Evolutionary conservation across 2,797 vertebrate species (phyloP).

Genomic region (Spatula clypeata): DNA sequence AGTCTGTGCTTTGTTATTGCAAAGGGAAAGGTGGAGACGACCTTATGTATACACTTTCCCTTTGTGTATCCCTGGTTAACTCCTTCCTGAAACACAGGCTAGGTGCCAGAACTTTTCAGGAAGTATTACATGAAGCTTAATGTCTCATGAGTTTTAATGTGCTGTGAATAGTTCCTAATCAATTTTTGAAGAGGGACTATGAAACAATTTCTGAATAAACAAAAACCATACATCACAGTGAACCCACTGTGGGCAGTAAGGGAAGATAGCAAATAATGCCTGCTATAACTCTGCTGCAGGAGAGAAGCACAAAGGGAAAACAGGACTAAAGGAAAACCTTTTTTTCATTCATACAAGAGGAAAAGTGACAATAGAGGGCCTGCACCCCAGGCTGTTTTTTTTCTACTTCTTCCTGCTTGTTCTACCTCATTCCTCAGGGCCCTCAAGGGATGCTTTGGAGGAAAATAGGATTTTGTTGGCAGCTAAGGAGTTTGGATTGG

Average conservation of each 20-base stretch:
- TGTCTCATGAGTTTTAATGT: not conserved
- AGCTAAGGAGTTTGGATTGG: not conserved
- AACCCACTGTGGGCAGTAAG: not conserved
- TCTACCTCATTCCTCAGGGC: not conserved
- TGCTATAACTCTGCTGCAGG: not conserved
- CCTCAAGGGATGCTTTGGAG: not conserved
- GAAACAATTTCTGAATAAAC: not conserved
- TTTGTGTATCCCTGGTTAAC: constrained; percentile 9
- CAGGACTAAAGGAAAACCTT: not conserved
- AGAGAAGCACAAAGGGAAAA: not conserved
- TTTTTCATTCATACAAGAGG: not conserved
- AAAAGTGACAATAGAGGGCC: not conserved
- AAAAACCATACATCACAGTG: not conserved
- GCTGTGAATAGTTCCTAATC: not conserved
- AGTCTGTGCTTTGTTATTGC: constrained; percentile 24
- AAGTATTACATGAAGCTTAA: not conserved
- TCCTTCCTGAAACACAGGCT: constrained; percentile 7
- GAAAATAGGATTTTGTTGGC: not conserved
- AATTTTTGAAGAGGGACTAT: not conserved
- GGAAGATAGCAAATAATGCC: not conserved
- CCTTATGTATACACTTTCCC: not conserved
- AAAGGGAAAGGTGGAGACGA: not conserved
- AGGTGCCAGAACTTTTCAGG: constrained; percentile 10
- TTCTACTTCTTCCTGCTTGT: not conserved
- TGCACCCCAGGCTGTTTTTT: not conserved